Evolutionary conservation across 1,140 invertebrate genomes (phyloP).

Genomic region (Cyphomyrmex costatus): DNA sequence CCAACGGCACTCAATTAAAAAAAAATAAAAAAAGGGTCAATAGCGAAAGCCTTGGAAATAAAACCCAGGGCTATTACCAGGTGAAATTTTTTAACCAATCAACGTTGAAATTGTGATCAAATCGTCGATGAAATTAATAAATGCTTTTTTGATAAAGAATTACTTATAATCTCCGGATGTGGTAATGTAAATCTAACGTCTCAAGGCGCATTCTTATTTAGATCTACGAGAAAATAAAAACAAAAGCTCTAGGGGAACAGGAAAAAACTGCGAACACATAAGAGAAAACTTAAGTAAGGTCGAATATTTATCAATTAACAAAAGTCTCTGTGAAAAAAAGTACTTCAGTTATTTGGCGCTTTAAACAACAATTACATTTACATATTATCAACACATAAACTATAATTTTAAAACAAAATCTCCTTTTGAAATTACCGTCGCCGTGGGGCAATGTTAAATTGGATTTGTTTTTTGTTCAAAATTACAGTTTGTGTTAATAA

Average conservation of each 20-base stretch:
- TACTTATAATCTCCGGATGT: background rate
- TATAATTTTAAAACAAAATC: too few species aligned
- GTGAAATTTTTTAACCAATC: slow-evolving; percentile 24
- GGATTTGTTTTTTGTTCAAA: too few species aligned
- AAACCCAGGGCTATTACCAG: background rate
- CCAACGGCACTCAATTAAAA: slow-evolving; percentile 36
- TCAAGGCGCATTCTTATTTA: background rate
- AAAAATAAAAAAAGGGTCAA: background rate
- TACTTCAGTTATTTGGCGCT: too few species aligned
- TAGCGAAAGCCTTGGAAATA: slow-evolving; percentile 8
- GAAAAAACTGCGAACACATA: too few species aligned
- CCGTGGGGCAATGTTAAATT: too few species aligned
- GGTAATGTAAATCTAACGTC: background rate
- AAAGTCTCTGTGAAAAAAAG: too few species aligned
- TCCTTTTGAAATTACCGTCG: too few species aligned
- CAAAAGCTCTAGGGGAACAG: background rate
- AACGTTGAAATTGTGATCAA: background rate
- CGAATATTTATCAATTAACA: too few species aligned
- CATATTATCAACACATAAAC: too few species aligned
- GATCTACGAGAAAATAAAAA: background rate
- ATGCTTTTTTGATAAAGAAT: background rate
- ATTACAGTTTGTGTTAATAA: too few species aligned
- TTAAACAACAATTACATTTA: too few species aligned
- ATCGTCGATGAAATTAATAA: background rate
- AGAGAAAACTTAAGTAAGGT: too few species aligned